Base-by-base conservation (phyloP, 2,888 invertebrate genomes). In the Phragmatobia fuliginosa region DNA sequence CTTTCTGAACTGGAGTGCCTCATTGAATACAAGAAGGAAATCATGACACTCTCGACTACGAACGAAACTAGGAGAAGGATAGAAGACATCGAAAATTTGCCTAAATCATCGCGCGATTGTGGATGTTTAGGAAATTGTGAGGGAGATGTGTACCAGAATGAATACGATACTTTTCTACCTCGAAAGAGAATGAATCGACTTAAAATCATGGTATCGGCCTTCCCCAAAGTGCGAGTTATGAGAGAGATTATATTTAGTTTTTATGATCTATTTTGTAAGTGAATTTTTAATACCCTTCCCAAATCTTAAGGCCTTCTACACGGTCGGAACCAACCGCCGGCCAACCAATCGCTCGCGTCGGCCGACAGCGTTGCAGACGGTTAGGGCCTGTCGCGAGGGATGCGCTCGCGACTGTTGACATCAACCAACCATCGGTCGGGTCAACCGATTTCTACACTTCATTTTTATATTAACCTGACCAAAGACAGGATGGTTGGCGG, bases 231-330 rank as follows among this genome's bases (percentile, higher is more conserved):
- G 87, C 94, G 97, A 80, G 90, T 97, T 61, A 96, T 96, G 72
- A 94, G 97, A 61, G 96, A 97, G 81, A 95, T 97, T 2, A 95
- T 97, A 64, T 97, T 97, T 86, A 97, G 96, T 74, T 96, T 96
- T 80, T 96, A 96, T 7, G 97, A 97, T 88, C 95, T 97, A 58
- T 87, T 97, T 80, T 96, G 97, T 97, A 91, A 91, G 94, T 91
- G 79, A 28, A 59, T 72, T 52, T 62, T 41, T 33, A 16, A 32
- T 59, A 59, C 10, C 1, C 4, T n/a, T 25, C 1, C 3, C 31
- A 58, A n/a, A n/a, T n/a, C n/a, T n/a, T n/a, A n/a, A n/a, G n/a
- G n/a, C n/a, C n/a, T n/a, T n/a, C n/a, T n/a, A n/a, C n/a, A n/a
- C n/a, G n/a, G n/a, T n/a, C n/a, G n/a, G n/a, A n/a, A n/a, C n/a